These are phyloP conservation scores for Helleia helle DNA, from an alignment of 2,888 invertebrate genomes.

Conservation along the genomic window DNA sequence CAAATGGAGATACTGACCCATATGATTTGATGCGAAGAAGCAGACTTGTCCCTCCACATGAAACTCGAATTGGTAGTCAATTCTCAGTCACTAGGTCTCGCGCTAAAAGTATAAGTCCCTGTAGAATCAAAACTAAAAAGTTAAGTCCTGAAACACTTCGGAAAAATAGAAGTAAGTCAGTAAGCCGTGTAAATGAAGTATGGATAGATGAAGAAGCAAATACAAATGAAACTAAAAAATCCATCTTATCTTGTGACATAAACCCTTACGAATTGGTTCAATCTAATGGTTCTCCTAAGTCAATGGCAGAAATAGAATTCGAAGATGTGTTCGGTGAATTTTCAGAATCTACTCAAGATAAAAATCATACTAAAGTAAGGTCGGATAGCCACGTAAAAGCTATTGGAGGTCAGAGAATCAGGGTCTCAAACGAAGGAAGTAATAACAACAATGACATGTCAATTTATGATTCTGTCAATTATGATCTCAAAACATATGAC, in stretches of 20 bases:
- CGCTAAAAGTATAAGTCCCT: constrained; percentile 74
- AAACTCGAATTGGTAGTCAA: constrained; percentile 68
- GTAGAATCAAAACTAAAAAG: constrained; percentile 69
- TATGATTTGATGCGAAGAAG: constrained; percentile 89
- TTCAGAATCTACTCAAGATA: constrained; percentile 49
- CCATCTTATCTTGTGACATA: constrained; percentile 87
- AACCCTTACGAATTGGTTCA: constrained; percentile 89
- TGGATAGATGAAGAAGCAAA: constrained; percentile 56
- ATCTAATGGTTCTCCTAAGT: constrained; percentile 56
- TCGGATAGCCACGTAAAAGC: constrained; percentile 73
- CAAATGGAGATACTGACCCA: constrained; percentile 77
- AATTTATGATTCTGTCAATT: constrained; percentile 62
- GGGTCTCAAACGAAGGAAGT: constrained; percentile 73
- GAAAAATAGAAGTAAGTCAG: constrained; percentile 62
- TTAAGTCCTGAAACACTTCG: constrained; percentile 54
- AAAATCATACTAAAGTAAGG: constrained; percentile 45
- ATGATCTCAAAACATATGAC: constrained; percentile 63
- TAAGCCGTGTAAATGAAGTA: constrained; percentile 60
- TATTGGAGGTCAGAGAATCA: constrained; percentile 80
- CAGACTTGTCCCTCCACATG: constrained; percentile 78
- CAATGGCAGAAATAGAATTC: constrained; percentile 64
- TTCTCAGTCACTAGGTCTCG: constrained; percentile 63
- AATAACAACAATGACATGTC: constrained; percentile 50
- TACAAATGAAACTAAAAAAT: constrained; percentile 67
- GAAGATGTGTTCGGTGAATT: constrained; percentile 66